Conservation (phyloP, 1,140 invertebrate species). For the Brachionus asplanchnoidis region DNA sequence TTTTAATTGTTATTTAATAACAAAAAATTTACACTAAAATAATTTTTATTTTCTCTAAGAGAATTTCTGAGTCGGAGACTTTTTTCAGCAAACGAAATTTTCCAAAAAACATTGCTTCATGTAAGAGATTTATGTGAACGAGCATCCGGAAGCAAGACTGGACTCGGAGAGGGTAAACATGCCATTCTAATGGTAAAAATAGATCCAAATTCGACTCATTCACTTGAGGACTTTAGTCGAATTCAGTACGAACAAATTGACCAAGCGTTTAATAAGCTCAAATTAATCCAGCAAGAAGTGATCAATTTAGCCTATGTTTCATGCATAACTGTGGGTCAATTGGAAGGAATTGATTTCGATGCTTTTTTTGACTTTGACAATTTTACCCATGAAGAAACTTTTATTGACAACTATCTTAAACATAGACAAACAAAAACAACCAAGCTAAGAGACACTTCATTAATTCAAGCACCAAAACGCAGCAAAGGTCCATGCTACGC, state of each 20-base stretch:
- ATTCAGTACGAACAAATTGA: conserved; percentile 47
- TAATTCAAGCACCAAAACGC: conserved; percentile 21
- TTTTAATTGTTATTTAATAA: background rate
- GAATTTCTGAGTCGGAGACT: conserved; percentile 45
- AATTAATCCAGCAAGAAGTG: conserved; percentile 48
- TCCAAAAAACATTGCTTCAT: conserved; percentile 54
- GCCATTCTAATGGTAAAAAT: conserved; percentile 49
- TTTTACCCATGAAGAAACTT: background rate
- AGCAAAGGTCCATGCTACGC: conserved; percentile 52
- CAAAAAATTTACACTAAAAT: background rate
- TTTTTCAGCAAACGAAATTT: conserved; percentile 54
- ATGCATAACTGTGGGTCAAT: conserved; percentile 46
- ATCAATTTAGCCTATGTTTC: conserved; percentile 54
- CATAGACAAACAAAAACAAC: background rate
- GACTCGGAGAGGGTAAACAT: conserved; percentile 46
- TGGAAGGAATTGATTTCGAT: conserved; percentile 38
- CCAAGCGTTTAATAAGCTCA: conserved; percentile 47
- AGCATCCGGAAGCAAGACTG: conserved; percentile 48
- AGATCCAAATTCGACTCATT: conserved; percentile 47
- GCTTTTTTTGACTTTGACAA: conserved; percentile 3
- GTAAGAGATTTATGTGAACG: conserved; percentile 51
- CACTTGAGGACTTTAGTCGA: conserved; percentile 50
- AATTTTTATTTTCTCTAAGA: background rate
- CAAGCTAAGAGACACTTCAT: background rate
- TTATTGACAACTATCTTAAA: background rate